Evolutionary conservation across 1,140 invertebrate genomes (phyloP), one percentile per base, ranked within the genome.

Genomic region (Temnothorax nylanderi): DNA sequence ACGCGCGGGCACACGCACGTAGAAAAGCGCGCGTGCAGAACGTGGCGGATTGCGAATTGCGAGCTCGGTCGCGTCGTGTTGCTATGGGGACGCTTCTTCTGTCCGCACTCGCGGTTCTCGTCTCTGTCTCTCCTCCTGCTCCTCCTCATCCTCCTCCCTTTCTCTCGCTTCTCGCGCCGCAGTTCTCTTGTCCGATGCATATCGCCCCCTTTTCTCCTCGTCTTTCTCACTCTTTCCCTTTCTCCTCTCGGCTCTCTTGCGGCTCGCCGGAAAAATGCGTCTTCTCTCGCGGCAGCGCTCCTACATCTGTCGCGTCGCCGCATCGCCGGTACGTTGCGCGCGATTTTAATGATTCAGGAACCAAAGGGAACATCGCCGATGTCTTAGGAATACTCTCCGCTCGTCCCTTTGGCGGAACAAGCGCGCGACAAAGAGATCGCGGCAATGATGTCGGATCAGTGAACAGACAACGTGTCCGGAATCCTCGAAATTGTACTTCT

Each of bases 41-140:
- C 69, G 69, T 60, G 54, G 80, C 69, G n/a, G 13, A 75, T 34
- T 65, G 26, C 65, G 26, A 26, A 26, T 26, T 26, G 26, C 37
- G 44, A 77, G 72, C 62, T 44, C 54, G 77, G 56, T 91, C 65
- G 87, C 84, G 60, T 91, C 86, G 91, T 91, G 92, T 92, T 92
- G 91, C 92, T 88, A 92, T 92, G 91, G 92, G 87, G 91, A 92
- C 82, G 69, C 69, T 78, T 91, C 88, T 86, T 86, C 89, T 89
- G 78, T 91, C 69, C 58, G n/a, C 16, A 67, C 60, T 78, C 78
- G 76, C 65, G 67, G 18, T 65, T 88, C 51, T 84, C 78, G 37
- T 85, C 80, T 56, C 81, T 58, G 32, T 41, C 44, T 87, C 86
- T 82, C 72, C 26, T 87, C 71, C 60, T 34, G 34, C 58, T 58